Evolutionary conservation across 2,888 invertebrate species (phyloP), one percentile per base, ranked within the genome.

Genomic region (Encarsia formosa): DNA sequence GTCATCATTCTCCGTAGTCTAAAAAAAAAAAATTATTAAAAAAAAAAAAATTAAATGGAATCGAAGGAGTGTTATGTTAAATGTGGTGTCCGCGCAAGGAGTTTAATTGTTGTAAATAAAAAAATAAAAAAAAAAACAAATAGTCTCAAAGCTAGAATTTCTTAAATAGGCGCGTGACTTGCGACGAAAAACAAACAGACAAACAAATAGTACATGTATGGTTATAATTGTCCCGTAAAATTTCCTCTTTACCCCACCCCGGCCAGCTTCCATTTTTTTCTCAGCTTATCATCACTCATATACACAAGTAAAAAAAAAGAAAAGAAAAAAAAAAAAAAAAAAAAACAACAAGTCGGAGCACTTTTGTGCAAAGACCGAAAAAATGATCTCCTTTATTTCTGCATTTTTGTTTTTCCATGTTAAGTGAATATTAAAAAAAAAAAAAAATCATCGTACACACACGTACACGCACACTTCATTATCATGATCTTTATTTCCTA

Each of bases 191-290:
- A 26, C 26, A 11, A 26, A 6, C n/a, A n/a, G n/a, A n/a, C n/a
- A n/a, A n/a, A n/a, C n/a, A n/a, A n/a, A n/a, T n/a, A n/a, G n/a
- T n/a, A n/a, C n/a, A n/a, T n/a, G n/a, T n/a, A n/a, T n/a, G n/a
- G n/a, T n/a, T n/a, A n/a, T n/a, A 41, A 50, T 34, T 31, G 31
- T 54, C 49, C 54, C 42, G 41, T 54, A 41, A 46, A 54, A 46
- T 46, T 53, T 49, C 49, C 37, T 26, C 40, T 24, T 29, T 46
- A 45, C 46, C 46, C 47, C 35, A 46, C 15, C 24, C 40, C 26
- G 15, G 9, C 32, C n/a, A n/a, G n/a, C n/a, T n/a, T n/a, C n/a
- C n/a, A n/a, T n/a, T n/a, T n/a, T n/a, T n/a, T n/a, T n/a, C n/a
- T n/a, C n/a, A n/a, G n/a, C n/a, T n/a, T n/a, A n/a, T n/a, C n/a